Conservation (phyloP, 2,888 invertebrate genomes). For the Drosophila pseudotakahashii region DNA sequence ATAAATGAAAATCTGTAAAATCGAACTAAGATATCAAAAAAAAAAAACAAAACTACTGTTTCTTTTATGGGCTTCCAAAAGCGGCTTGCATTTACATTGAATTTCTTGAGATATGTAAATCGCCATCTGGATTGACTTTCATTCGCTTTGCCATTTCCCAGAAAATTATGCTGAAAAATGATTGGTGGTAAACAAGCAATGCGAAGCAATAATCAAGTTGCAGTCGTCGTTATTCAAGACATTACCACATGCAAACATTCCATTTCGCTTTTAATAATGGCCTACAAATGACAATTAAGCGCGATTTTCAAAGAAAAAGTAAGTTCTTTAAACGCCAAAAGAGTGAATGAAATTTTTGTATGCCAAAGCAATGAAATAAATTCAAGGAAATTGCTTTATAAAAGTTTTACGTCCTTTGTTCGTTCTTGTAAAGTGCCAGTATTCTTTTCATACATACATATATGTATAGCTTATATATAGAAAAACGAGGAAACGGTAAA, state of each 20-base stretch:
- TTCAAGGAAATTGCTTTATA: background rate
- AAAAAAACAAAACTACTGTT: slow-evolving; percentile 7
- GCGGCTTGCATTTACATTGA: slow-evolving; percentile 19
- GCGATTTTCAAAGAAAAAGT: slow-evolving; percentile 8
- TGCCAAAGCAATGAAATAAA: slow-evolving; percentile 7
- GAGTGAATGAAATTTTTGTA: background rate
- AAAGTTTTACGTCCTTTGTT: background rate
- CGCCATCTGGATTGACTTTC: slow-evolving; percentile 19
- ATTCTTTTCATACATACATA: background rate
- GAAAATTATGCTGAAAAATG: slow-evolving; percentile 71
- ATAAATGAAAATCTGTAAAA: background rate
- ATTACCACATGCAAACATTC: slow-evolving; percentile 69
- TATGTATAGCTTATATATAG: background rate
- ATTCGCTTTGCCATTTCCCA: slow-evolving; percentile 62
- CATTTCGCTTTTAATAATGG: slow-evolving; percentile 76
- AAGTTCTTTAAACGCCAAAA: slow-evolving; percentile 13
- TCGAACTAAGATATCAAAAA: background rate
- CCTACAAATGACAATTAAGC: slow-evolving; percentile 70
- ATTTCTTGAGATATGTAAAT: slow-evolving; percentile 29
- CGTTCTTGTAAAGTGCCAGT: background rate
- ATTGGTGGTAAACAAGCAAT: slow-evolving; percentile 52
- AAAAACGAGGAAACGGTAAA: slow-evolving; percentile 64
- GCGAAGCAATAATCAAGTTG: slow-evolving; percentile 30
- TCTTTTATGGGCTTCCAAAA: slow-evolving; percentile 11
- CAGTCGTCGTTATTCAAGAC: slow-evolving; percentile 37